Base-by-base conservation (phyloP, 1,140 invertebrate species). In the Drosophila subpulchrella region DNA sequence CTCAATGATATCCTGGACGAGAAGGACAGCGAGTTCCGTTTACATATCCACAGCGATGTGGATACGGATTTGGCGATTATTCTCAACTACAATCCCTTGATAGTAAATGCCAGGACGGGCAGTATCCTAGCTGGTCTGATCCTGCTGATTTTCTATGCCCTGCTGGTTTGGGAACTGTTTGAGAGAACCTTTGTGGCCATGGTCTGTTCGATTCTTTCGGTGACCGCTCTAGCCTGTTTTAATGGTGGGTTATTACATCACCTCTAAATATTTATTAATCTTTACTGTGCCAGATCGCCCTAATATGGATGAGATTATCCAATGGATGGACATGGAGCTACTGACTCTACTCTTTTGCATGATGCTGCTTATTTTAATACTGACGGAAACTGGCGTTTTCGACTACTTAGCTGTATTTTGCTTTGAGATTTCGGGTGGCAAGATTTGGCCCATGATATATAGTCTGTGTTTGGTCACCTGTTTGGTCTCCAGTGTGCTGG, bases 261-360 rank as follows among this genome's bases (percentile, higher is more conserved):
- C 5, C 6, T 10, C 0, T 32, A 0, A 3, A 15, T 4, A 32
- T 42, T 15, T 15, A 12, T 13, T 44, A 2, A 12, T 12, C 10
- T 3, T 15, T 7, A 12, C 10, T 11, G 6, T 30, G 12, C 0
- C 7, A 76, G 94, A 96, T 94, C 94, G 96, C 66, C 96, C 96
- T 17, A 94, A 94, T 44, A 94, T 96, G 90, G 91, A 92, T 10
- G 95, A 96, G 83, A 93, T 97, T 34, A 94, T 97, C 4, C 94
- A 94, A 4, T 97, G 96, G 96, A 94, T 97, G 58, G 96, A 97
- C 72, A 94, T 96, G 56, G 96, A 97, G 82, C 96, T 96, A 0
- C 81, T 97, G 2, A 93, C 96, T n/a, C 84, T 97, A 12, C 92
- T 97, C 4, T 97, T 97, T 88, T 95, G 96, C 4, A 97, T 97